Conservation (phyloP, 2,113 vertebrate genomes). For the Fukomys damarensis region DNA sequence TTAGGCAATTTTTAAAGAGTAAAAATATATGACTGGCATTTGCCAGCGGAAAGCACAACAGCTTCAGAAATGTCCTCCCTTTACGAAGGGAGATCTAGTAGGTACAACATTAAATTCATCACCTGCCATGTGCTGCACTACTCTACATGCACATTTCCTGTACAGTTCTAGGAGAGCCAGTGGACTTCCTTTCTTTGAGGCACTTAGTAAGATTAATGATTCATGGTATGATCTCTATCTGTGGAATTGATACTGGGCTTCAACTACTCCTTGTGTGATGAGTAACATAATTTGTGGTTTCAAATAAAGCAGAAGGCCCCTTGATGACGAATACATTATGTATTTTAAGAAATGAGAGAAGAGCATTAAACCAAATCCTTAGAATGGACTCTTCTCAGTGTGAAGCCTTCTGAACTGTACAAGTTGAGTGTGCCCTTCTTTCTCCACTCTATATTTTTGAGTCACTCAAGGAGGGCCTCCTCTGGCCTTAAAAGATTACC, state of each 20-base stretch:
- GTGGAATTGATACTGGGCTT: background rate
- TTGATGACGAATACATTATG: background rate
- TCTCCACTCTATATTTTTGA: background rate
- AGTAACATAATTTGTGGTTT: background rate
- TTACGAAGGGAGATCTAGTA: background rate
- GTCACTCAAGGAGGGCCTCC: background rate
- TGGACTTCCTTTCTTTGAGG: background rate
- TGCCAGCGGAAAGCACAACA: background rate
- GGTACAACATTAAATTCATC: background rate
- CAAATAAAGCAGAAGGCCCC: background rate
- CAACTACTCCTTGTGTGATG: too few species aligned
- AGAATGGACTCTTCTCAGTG: background rate
- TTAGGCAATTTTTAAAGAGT: background rate
- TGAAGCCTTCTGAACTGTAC: background rate
- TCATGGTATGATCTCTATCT: background rate
- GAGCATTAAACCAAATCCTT: background rate
- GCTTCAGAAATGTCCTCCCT: rapidly evolving
- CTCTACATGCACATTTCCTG: background rate
- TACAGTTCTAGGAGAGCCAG: background rate
- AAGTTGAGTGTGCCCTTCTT: background rate
- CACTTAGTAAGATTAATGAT: background rate
- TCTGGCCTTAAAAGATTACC: background rate
- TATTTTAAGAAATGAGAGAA: background rate
- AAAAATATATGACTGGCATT: background rate
- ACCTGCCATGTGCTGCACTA: background rate